Percentiles rank a stretch among this genome's conserved stretches.
These are phyloP conservation scores for Crambe crambe DNA, from an alignment of 37 sponge, comb jelly and placozoan species.

Conservation along the genomic window DNA sequence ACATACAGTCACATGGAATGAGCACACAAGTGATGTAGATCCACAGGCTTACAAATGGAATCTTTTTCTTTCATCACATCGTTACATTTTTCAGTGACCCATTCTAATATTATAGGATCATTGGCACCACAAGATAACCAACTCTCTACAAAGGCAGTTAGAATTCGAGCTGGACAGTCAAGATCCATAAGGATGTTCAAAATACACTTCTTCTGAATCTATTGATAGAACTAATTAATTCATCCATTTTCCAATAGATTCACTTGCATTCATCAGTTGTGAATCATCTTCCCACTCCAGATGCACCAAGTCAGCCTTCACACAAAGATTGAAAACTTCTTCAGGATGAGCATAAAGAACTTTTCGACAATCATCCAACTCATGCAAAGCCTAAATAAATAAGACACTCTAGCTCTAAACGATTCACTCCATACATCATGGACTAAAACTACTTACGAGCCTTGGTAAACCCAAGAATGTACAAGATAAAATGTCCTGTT, in stretches of 20 bases:
- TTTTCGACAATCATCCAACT: slow-evolving; percentile 12
- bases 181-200: slow-evolving; percentile 31
- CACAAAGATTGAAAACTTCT: slow-evolving; percentile 20
- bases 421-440: too few relatives aligned
- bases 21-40: not conserved
- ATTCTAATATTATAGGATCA: not conserved
- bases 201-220: slow-evolving; percentile 37
- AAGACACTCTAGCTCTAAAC: not conserved
- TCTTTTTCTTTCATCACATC: not conserved
- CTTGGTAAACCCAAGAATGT: slow-evolving; percentile 15
- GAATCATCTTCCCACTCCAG: slow-evolving; percentile 3
- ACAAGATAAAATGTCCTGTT: not conserved
- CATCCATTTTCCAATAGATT: slow-evolving; percentile 12
- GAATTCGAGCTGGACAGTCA: not conserved
- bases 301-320: slow-evolving; percentile 31
- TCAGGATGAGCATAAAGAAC: slow-evolving; percentile 8
- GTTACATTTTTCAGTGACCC: not conserved
- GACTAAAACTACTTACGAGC: slow-evolving; percentile 4
- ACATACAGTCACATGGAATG: not conserved
- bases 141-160: slow-evolving; percentile 3
- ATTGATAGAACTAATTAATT: not conserved
- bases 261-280: not conserved
- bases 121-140: not conserved
- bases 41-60: not conserved
- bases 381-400: slow-evolving; percentile 22